Evolutionary conservation across 2,113 vertebrate species (phyloP).

Genomic region (Podarcis raffonei): DNA sequence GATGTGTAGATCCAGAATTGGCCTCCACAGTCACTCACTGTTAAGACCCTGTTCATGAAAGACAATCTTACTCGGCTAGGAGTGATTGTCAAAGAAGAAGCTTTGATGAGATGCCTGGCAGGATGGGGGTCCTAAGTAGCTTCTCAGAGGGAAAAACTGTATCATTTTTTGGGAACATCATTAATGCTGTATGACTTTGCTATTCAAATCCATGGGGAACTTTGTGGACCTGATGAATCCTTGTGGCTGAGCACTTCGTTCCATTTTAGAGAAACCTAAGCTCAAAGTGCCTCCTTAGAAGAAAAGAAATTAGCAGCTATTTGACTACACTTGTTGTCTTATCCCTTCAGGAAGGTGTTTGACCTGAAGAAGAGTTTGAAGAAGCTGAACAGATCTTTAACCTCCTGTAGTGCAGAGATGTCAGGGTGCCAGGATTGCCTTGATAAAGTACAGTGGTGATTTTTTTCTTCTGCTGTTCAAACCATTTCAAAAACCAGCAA

Average conservation of each 20-base stretch:
- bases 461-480: background rate
- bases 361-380: conserved; percentile 83
- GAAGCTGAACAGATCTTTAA: conserved; percentile 77
- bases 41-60: no score
- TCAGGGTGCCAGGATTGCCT: conserved; percentile 79
- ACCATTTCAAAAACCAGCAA: background rate
- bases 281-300: rapidly evolving
- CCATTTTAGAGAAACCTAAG: background rate
- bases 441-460: conserved; percentile 70
- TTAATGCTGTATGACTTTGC: background rate
- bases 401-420: conserved; percentile 76
- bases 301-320: rapidly evolving
- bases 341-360: conserved; percentile 72
- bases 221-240: background rate
- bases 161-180: background rate
- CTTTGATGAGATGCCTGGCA: no score
- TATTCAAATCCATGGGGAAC: background rate
- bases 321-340: rapidly evolving
- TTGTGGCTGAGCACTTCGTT: background rate
- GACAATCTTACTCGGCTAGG: no score
- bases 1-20: background rate
- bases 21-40: no score
- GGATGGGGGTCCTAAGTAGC: background rate
- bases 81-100: no score
- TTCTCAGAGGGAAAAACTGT: background rate